Evolutionary conservation across 1,140 invertebrate genomes (phyloP).

Genomic region (Orussus abietinus): DNA sequence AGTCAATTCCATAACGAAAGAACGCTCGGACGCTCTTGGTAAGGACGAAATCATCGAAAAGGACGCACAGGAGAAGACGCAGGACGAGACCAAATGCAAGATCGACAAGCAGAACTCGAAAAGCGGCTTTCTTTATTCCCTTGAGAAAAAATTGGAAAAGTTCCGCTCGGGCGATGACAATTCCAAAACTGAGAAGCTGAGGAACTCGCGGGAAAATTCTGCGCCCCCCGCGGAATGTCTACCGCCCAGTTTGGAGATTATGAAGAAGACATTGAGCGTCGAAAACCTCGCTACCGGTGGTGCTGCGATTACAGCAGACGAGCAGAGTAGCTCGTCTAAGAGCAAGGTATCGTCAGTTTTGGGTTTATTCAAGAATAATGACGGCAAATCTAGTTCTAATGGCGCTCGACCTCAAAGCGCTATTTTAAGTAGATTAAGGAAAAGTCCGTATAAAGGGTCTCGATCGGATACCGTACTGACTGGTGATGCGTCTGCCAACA

Average conservation of each 20-base stretch:
- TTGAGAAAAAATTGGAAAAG: constrained; percentile 53
- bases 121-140: constrained; percentile 43
- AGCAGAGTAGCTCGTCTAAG: no score
- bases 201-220: constrained; percentile 59
- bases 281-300: constrained; percentile 60
- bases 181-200: constrained; percentile 12
- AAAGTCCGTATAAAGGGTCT: constrained; percentile 35
- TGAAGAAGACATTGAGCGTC: constrained; percentile 65
- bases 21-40: constrained; percentile 14
- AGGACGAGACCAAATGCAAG: constrained; percentile 7
- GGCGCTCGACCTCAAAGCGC: constrained; percentile 15
- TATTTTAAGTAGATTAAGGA: constrained; percentile 39
- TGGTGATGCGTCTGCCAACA: constrained; percentile 18
- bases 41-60: constrained; percentile 26
- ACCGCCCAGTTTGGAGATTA: no score
- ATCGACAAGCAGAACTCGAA: constrained; percentile 22
- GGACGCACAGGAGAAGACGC: constrained; percentile 7
- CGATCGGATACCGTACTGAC: constrained; percentile 25
- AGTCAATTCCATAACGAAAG: constrained; percentile 34
- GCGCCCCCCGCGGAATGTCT: constrained; percentile 55
- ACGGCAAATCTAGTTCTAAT: constrained; percentile 28
- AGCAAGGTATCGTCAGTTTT: constrained; percentile 65
- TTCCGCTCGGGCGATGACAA: constrained; percentile 38
- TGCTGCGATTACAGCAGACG: no score
- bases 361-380: constrained; percentile 68